Conservation (phyloP, 1,140 invertebrate species). For the Cyrtorhinus lividipennis region DNA sequence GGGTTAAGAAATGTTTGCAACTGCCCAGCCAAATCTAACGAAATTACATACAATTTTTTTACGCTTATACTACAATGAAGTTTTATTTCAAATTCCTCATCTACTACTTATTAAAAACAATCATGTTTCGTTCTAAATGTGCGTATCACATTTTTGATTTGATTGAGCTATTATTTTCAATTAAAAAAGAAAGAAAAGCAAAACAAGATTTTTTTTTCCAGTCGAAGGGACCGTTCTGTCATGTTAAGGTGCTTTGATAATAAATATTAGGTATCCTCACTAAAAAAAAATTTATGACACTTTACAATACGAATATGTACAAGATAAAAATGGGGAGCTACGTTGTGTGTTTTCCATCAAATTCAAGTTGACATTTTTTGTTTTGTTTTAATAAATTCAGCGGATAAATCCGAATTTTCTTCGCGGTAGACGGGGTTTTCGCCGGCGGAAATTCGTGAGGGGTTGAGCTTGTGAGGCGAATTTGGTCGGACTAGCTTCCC, state of each 20-base stretch:
- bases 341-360: background rate
- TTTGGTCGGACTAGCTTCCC: no score
- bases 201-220: no score
- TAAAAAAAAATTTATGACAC: slow-evolving; percentile 14
- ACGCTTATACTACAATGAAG: no score
- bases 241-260: slow-evolving; percentile 1
- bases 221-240: background rate
- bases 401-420: background rate
- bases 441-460: background rate
- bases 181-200: no score
- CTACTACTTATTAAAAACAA: background rate
- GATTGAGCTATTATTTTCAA: slow-evolving; percentile 1
- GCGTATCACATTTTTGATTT: slow-evolving; percentile 15
- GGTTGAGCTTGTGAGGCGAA: no score
- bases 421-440: background rate
- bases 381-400: no score
- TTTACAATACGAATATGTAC: slow-evolving; percentile 16
- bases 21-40: background rate
- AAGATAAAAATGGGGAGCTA: background rate
- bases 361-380: background rate
- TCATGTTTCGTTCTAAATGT: background rate
- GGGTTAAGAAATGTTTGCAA: no score
- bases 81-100: no score
- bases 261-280: slow-evolving; percentile 10
- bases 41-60: no score